These are phyloP conservation scores for Eupelmus urozonus DNA, from an alignment of 2,888 invertebrate genomes.

Conservation along the genomic window DNA sequence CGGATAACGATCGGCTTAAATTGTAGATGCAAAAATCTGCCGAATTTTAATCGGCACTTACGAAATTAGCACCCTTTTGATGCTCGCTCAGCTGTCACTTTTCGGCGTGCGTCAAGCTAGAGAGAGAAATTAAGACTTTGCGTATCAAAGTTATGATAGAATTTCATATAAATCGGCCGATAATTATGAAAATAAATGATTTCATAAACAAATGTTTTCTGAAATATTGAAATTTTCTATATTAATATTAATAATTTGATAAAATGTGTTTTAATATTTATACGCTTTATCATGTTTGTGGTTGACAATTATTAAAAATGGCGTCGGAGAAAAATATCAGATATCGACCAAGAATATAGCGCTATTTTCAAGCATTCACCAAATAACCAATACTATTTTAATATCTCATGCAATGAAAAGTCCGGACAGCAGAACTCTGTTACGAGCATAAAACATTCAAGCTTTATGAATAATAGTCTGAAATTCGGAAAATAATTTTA, in stretches of 20 bases:
- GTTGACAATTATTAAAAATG: slow-evolving; percentile 25
- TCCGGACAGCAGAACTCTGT: not conserved
- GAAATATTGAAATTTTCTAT: no score
- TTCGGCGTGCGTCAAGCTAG: no score
- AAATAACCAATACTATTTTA: slow-evolving; percentile 39
- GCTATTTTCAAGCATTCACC: slow-evolving; percentile 17
- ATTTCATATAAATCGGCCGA: not conserved
- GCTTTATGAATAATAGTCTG: slow-evolving; percentile 19
- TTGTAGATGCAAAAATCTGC: slow-evolving; percentile 34
- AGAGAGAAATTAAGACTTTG: no score
- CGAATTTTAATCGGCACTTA: slow-evolving; percentile 33
- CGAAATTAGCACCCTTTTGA: slow-evolving; percentile 29
- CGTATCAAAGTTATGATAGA: no score
- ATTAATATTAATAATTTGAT: no score
- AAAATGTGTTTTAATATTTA: no score
- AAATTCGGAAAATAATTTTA: slow-evolving; percentile 9
- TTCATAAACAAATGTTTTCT: not conserved
- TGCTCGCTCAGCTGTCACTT: slow-evolving; percentile 42
- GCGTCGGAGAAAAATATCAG: slow-evolving; percentile 13
- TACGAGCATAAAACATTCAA: slow-evolving; percentile 15
- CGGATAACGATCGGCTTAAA: slow-evolving; percentile 32
- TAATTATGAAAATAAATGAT: not conserved
- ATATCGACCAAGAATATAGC: slow-evolving; percentile 32
- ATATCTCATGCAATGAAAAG: slow-evolving; percentile 18
- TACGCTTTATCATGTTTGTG: no score